Evolutionary conservation across 2,888 invertebrate genomes (phyloP).

Genomic region (Platycheirus rosarum): DNA sequence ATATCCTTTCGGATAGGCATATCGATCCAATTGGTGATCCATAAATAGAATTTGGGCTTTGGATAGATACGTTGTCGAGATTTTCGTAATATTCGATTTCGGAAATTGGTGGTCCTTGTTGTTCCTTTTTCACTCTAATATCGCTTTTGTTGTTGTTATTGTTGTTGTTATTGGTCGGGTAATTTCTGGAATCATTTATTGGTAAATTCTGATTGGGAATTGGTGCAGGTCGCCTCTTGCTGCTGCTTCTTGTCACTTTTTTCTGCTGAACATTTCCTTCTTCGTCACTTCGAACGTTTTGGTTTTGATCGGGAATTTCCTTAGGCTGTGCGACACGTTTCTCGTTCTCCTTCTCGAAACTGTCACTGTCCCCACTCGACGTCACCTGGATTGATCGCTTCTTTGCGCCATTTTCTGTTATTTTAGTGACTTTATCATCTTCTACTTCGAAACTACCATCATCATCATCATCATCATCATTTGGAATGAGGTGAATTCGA

Average conservation of each 20-base stretch:
- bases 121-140: constrained; percentile 76
- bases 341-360: not conserved
- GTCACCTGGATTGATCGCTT: constrained; percentile 12
- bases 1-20: constrained; percentile 76
- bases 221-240: constrained; percentile 59
- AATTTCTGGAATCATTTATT: constrained; percentile 4
- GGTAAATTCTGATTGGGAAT: constrained; percentile 18
- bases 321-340: not conserved
- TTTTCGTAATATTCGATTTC: constrained; percentile 27
- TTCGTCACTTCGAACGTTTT: constrained; percentile 14
- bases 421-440: constrained; percentile 26
- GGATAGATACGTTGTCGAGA: constrained; percentile 46
- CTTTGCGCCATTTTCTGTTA: constrained; percentile 53
- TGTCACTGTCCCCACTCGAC: not conserved
- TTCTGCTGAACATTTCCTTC: constrained; percentile 50
- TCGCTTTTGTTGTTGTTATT: constrained; percentile 63
- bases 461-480: constrained; percentile 47
- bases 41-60: constrained; percentile 77
- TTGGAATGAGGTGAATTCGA: constrained; percentile 74
- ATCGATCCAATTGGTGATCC: constrained; percentile 79
- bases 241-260: constrained; percentile 19
- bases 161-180: too few species aligned
- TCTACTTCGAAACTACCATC: constrained; percentile 36
- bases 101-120: constrained; percentile 15
- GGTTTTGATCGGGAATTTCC: constrained; percentile 14